Percentiles rank a stretch among this genome's conserved stretches.
Conservation (phyloP, 2,888 invertebrate species). For the Trissolcus japonicus region DNA sequence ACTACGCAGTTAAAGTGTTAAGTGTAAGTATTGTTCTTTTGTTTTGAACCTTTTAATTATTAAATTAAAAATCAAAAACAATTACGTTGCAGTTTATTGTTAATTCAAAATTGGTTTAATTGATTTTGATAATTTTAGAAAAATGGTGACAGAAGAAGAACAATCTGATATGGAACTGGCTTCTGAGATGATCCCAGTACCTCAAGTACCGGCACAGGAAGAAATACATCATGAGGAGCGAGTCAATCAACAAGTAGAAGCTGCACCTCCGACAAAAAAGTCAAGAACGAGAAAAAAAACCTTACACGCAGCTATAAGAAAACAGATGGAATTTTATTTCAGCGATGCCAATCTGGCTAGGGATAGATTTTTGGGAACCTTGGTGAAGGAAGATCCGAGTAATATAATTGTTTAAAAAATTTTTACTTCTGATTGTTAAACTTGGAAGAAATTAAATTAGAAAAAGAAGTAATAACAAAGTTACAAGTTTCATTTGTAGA, state of each 20-base stretch:
- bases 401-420: slow-evolving; percentile 65
- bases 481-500: not conserved
- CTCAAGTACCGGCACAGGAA: slow-evolving; percentile 62
- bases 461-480: not conserved
- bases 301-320: slow-evolving; percentile 83
- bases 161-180: slow-evolving; percentile 69
- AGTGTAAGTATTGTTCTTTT: not conserved
- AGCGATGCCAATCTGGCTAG: slow-evolving; percentile 94
- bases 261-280: slow-evolving; percentile 76
- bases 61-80: not conserved
- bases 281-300: slow-evolving; percentile 86
- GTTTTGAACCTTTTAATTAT: too few relatives aligned
- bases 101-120: not conserved
- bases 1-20: not conserved
- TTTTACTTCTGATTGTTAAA: not conserved
- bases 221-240: slow-evolving; percentile 26
- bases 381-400: slow-evolving; percentile 84
- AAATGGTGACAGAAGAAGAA: slow-evolving; percentile 73
- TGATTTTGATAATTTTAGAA: slow-evolving; percentile 15
- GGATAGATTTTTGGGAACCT: slow-evolving; percentile 87
- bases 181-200: slow-evolving; percentile 71
- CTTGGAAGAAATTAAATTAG: not conserved
- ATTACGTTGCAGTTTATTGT: not conserved
- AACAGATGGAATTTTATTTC: slow-evolving; percentile 98
- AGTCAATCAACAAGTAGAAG: slow-evolving; percentile 7